Base-by-base conservation (phyloP, 2,888 invertebrate genomes). In the Tachina fera region DNA sequence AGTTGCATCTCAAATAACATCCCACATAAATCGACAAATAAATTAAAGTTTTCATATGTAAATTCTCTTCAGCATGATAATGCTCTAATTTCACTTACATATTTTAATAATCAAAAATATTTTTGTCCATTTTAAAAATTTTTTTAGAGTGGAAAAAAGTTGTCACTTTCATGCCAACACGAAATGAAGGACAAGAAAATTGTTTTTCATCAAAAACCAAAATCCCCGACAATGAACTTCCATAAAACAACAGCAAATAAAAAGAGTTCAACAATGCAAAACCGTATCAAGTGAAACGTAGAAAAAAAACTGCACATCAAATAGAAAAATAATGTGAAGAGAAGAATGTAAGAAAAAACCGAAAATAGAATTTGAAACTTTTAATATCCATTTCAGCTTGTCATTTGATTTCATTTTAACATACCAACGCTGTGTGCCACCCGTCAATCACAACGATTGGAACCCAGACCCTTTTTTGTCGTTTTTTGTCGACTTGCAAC, bases 331-430 rank as follows among this genome's bases (percentile, higher is more conserved):
- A 74, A 60, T 8, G 14, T 39, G 31, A 65, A 9, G 72, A 72
- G 11, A 39, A 58, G 41, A 47, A 31, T 9, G n/a, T 49, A 68
- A 61, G 68, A 61, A 51, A 19, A 51, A 78, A 70, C 1, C 39
- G 8, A 60, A 72, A 60, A 47, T 49, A 68, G 53, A 76, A 79
- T 56, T 76, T 79, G 67, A 79, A 67, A 80, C 83, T 86, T 86
- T 83, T 86, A 86, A 86, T 86, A 86, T 86, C 86, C 79, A 86
- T 86, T 86, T 86, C 86, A 86, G 79, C 83, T 83, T 86, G 86
- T 86, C 86, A 86, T 83, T 83, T 80, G 86, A 86, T 86, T 86
- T 86, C 86, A 86, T 83, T 86, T 86, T 83, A 77, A 83, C 83
- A 86, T 83, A 86, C 86, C 86, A 83, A 86, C 67, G 79, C 86